phyloP scores from a whole-genome alignment of 2,113 vertebrate genomes.

The Scartelaos histophorus region DNA sequence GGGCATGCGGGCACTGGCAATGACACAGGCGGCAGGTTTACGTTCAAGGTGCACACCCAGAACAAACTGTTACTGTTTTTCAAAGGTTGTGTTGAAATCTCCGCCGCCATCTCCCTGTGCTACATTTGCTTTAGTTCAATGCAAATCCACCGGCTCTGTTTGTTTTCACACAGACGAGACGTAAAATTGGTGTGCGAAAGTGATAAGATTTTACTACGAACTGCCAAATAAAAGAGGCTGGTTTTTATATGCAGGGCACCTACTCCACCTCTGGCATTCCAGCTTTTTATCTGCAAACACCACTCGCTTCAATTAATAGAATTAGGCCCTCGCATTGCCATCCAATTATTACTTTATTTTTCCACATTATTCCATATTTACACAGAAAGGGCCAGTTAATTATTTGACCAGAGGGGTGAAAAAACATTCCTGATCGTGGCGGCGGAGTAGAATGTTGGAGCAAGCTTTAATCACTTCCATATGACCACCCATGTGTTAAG shows the following conservation, averaged over 20 bases:
- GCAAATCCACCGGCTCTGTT: not conserved
- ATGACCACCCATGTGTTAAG: constrained; percentile 78
- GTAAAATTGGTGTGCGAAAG: not conserved
- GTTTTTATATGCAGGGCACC: not conserved
- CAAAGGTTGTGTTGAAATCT: constrained; percentile 8
- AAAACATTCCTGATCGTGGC: constrained; percentile 65
- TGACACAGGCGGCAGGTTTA: constrained; percentile 33
- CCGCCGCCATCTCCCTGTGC: not conserved
- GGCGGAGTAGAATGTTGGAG: constrained; percentile 68
- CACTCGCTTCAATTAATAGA: constrained; percentile 16
- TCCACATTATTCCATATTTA: constrained; percentile 71
- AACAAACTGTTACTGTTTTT: constrained; percentile 2
- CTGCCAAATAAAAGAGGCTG: not conserved
- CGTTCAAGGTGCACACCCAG: constrained; percentile 14
- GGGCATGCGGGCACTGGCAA: constrained; percentile 39
- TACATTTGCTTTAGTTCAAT: constrained; percentile 14
- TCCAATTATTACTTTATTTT: constrained; percentile 65
- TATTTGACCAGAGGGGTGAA: constrained; percentile 73
- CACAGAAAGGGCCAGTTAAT: constrained; percentile 65
- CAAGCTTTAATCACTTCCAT: constrained; percentile 76
- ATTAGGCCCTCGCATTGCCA: constrained; percentile 21
- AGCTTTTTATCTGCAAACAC: constrained; percentile 6
- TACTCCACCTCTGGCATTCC: not conserved
- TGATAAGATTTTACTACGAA: constrained; percentile 8
- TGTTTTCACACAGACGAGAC: constrained; percentile 1